Base-by-base conservation (phyloP, 2,113 vertebrate species). In the Gymnogyps californianus region DNA sequence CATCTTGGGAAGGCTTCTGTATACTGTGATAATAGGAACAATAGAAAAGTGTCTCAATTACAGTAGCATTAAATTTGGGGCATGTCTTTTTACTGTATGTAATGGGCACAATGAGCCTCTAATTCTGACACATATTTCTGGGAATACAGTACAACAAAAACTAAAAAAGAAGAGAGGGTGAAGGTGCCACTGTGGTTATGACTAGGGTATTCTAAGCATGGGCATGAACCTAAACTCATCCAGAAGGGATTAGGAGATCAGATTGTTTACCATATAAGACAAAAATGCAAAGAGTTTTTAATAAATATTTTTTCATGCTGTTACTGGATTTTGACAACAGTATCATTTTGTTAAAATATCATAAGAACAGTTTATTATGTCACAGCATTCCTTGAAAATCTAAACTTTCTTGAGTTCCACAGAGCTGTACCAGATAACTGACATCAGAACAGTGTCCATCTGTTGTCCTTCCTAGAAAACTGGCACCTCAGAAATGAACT, bases 271-370 rank as follows among this genome's bases (percentile, higher is more conserved):
- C 79, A 76, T 72, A 90, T 91, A 94, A 92, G 92, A 95, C 79
- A 96, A 97, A 96, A 97, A 96, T 94, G 74, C 79, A 95, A 90
- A 87, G 94, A 94, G 90, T 90, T 96, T 97, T 96, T 96, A 96
- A 97, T 88, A 97, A 97, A 96, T 93, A 96, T 22, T 89, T 97
- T 97, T 97, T 87, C 96, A 98, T 32, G 96, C 94, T 90, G 88
- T 96, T 93, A 92, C 52, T 82, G 18, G 29, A 89, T 91, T 93
- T 82, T 79, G 65, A 91, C 51, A 94, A 96, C 83, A 95, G 61
- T 32, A 32, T 67, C 2, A 84, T 89, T 91, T 51, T 75, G 74
- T 85, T 85, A 75, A 89, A 94, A 51, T 80, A 74, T 78, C n/a
- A 3, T 91, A 91, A 89, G 89, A 91, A 61, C 47, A 95, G 71